Base-by-base conservation (phyloP, 2,113 vertebrate genomes). In the Odobenus rosmarus region DNA sequence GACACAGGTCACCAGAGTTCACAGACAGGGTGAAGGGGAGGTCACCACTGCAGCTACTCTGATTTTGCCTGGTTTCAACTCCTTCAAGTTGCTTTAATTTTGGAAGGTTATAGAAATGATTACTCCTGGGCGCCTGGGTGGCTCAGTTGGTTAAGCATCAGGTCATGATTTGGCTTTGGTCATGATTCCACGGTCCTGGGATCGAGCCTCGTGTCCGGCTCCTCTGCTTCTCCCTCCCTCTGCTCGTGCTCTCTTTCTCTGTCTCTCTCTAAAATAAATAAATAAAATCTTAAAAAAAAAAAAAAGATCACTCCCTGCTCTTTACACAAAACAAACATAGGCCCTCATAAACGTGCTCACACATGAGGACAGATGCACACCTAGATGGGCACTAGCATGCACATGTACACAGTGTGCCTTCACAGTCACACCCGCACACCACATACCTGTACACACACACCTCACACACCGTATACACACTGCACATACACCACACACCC, bases 341-440 rank as follows among this genome's bases (percentile, higher is more conserved):
- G 23, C 42, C 62, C n/a, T 67, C 26, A 33, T 15, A 79, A 39
- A 74, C 62, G 3, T 7, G 18, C 36, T n/a, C 59, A 67, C 71
- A 59, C 51, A 16, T 0, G 0, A 42, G 33, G 55, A 21, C 55
- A 59, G 46, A 36, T 33, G 7, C 10, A 36, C 24, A 49, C 24
- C 42, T 23, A 0, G 15, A 9, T 0, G 8, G 46, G 46, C 28
- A 19, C n/a, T 10, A 6, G 23, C 51, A 64, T 13, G 10, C 15
- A 15, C 0, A 1, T 24, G 16, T 13, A 1, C 3, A 2, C 53
- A 21, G 64, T 80, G n/a, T 16, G 36, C 21, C 4, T 26, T 16
- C 36, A 33, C 39, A 39, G 39, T 39, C 31, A 19, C 46, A 51
- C 64, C 57, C n/a, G 24, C 31, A 36, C 62, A 51, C 64, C 42